Percentiles rank a stretch among this genome's conserved stretches.
Conservation (phyloP, 2,797 vertebrate species). For the Microctenopoma lineatum region DNA sequence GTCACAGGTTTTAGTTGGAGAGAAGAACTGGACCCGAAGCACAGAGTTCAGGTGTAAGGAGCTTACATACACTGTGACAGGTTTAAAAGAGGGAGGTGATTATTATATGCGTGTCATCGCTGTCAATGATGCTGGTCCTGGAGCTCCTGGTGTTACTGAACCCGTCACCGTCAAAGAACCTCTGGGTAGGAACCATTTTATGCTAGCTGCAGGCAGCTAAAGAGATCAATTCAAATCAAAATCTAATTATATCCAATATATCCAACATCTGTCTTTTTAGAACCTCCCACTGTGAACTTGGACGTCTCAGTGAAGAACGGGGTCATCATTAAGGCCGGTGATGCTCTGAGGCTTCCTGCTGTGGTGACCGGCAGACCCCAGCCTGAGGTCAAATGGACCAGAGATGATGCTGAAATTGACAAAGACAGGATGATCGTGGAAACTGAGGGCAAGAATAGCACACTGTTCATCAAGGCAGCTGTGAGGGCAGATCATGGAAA, state of each 20-base stretch:
- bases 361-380: slow-evolving; percentile 91
- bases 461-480: slow-evolving; percentile 88
- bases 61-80: slow-evolving; percentile 89
- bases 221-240: not conserved
- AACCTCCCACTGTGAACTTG: slow-evolving; percentile 89
- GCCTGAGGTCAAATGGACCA: slow-evolving; percentile 90
- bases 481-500: slow-evolving; percentile 92
- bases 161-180: slow-evolving; percentile 93
- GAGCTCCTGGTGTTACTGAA: slow-evolving; percentile 92
- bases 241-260: not conserved
- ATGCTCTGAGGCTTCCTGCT: slow-evolving; percentile 91
- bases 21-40: slow-evolving; percentile 95
- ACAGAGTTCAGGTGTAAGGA: slow-evolving; percentile 94
- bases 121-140: slow-evolving; percentile 92
- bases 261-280: slow-evolving; percentile 68
- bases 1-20: slow-evolving; percentile 81
- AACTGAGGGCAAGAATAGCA: slow-evolving; percentile 88
- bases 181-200: slow-evolving; percentile 83
- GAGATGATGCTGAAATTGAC: slow-evolving; percentile 90
- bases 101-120: slow-evolving; percentile 94
- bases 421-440: slow-evolving; percentile 90
- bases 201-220: not conserved
- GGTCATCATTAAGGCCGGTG: slow-evolving; percentile 92
- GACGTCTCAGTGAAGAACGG: slow-evolving; percentile 91
- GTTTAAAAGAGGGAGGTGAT: slow-evolving; percentile 94